Base-by-base conservation (phyloP, 2,888 invertebrate genomes). In the Catocala fraxini region DNA sequence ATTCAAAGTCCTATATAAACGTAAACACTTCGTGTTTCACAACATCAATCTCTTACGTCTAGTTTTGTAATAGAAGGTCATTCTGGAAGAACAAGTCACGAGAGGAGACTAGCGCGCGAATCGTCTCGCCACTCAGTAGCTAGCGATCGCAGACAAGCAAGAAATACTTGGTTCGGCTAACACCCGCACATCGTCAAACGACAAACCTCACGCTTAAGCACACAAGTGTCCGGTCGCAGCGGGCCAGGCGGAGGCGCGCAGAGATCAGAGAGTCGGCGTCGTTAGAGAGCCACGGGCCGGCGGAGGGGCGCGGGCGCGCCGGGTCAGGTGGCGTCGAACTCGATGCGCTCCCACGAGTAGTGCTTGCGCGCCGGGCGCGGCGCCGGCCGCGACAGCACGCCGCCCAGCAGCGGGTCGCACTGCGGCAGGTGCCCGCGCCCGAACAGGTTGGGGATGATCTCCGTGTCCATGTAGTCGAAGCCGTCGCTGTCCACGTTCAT, bases 341-440 rank as follows among this genome's bases (percentile, higher is more conserved):
- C 97, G 75, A 96, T 95, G 84, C 96, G 96, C 86, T 97, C 97
- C 97, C 97, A 97, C 12, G 96, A 95, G 79, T 96, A 95, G 74
- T 95, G 95, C 70, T 96, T 94, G 67, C 95, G 95, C 66, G 95
- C 95, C 65, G 96, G 96, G 47, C 96, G 96, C 48, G 95, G 92
- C 59, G 92, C 83, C 34, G 97, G 96, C 2, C 91, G 86, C 63
- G 96, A 95, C 71, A 89, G 78, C 71, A 95, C 96, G 64, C 96
- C 96, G 56, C 97, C 96, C 74, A 97, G 91, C 80, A 97, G 90
- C 53, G 97, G 97, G 89, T 97, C 97, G 83, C 96, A 96, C 72
- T 95, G 95, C 84, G 92, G 86, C 85, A 91, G 79, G 85, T 93
- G 89, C 49, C 93, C 88, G 80, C 94, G 89, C 59, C 93, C 91